Percentiles rank a stretch among this genome's conserved stretches.
phyloP scores from a whole-genome alignment of 2,113 vertebrate genomes.

The Nettapus auritus region DNA sequence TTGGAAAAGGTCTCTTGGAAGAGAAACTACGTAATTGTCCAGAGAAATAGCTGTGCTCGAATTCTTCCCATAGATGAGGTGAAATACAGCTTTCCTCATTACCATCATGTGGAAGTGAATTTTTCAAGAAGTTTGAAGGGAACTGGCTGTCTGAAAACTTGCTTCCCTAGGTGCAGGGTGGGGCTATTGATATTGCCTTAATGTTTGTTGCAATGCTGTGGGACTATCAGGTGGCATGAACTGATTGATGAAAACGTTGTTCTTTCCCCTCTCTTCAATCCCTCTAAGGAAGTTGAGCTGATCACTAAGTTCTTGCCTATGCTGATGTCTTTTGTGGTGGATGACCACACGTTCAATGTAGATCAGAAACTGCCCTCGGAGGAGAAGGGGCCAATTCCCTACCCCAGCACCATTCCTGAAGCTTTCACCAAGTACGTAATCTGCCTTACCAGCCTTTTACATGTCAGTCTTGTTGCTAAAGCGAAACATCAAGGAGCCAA shows the following conservation, averaged over 20 bases:
- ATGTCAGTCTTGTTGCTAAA: neutral
- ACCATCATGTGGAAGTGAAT: neutral
- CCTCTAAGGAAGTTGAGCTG: constrained; percentile 87
- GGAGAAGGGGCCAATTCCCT: constrained; percentile 85
- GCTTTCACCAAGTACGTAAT: constrained; percentile 86
- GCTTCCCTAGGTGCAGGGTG: neutral
- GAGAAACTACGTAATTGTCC: neutral
- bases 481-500: neutral
- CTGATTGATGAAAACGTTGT: neutral
- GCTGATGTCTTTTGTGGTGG: constrained; percentile 96
- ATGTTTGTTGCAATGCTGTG: neutral
- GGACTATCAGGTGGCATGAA: neutral
- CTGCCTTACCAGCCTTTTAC: neutral
- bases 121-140: neutral
- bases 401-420: constrained; percentile 88
- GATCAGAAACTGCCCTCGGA: constrained; percentile 94
- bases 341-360: constrained; percentile 91
- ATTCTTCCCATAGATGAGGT: neutral
- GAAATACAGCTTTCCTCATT: neutral
- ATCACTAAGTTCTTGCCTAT: constrained; percentile 93
- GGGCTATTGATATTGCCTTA: neutral
- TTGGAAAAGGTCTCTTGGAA: neutral
- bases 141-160: neutral
- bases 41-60: neutral
- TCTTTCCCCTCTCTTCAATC: neutral